Conservation (phyloP, 2,888 invertebrate genomes). For the Drosophila neotestacea region DNA sequence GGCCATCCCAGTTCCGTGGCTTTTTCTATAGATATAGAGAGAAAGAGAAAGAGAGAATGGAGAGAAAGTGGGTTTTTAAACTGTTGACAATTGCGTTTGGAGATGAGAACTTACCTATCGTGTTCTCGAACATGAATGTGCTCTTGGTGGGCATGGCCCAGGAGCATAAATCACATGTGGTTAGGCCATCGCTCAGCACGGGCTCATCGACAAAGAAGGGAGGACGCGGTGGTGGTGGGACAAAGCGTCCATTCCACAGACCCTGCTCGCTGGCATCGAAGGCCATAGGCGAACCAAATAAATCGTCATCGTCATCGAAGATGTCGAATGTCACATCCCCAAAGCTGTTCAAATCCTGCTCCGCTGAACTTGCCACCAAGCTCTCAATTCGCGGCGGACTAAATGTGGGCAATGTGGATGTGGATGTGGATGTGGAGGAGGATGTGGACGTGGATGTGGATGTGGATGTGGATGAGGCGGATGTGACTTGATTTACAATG, state of each 20-base stretch:
- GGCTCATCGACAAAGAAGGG: constrained; percentile 88
- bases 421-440: constrained; percentile 24
- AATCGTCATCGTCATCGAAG: constrained; percentile 84
- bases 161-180: constrained; percentile 90
- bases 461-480: constrained; percentile 37
- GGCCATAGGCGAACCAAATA: constrained; percentile 85
- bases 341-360: constrained; percentile 79
- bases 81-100: constrained; percentile 9
- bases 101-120: constrained; percentile 86
- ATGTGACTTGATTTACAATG: constrained; percentile 76
- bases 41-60: constrained; percentile 12
- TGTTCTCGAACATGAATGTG: constrained; percentile 87
- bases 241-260: constrained; percentile 86
- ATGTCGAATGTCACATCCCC: constrained; percentile 84
- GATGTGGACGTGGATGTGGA: constrained; percentile 24
- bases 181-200: constrained; percentile 88
- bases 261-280: constrained; percentile 85
- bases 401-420: constrained; percentile 66
- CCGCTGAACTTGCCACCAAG: constrained; percentile 83
- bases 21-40: constrained; percentile 77
- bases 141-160: constrained; percentile 89
- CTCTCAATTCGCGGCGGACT: constrained; percentile 83
- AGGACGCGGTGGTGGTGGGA: constrained; percentile 89
- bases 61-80: neutral
- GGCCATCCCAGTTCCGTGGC: constrained; percentile 90